Percentiles rank a stretch among this genome's conserved stretches.
phyloP scores from a whole-genome alignment of 1,140 invertebrate genomes.

The Diploscapter pachys region DNA sequence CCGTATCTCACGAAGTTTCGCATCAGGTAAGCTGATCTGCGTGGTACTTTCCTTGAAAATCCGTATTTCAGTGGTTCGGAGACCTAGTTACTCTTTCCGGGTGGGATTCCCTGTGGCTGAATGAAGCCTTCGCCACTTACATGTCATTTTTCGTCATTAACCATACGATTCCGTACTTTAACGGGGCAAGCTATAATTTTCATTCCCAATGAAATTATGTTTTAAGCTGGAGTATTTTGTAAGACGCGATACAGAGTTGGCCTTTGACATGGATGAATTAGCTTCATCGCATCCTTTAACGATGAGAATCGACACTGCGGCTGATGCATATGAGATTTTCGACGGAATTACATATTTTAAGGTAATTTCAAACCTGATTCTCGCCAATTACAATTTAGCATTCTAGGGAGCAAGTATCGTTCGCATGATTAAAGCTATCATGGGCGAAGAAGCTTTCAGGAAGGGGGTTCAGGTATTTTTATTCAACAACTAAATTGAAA shows the following conservation, averaged over 20 bases:
- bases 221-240: no score
- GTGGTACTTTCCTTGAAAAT: not conserved
- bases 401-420: constrained; percentile 28
- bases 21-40: constrained; percentile 3
- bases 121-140: no score
- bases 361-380: no score
- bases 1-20: not conserved
- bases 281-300: constrained; percentile 25
- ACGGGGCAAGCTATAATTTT: no score
- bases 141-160: no score
- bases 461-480: constrained; percentile 31
- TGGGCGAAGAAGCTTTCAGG: constrained; percentile 31
- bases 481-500: not conserved
- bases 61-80: constrained; percentile 9
- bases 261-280: constrained; percentile 12
- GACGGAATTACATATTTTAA: constrained; percentile 6
- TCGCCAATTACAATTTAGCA: not conserved
- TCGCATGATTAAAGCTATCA: constrained; percentile 32
- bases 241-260: not conserved
- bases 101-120: no score
- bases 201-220: no score
- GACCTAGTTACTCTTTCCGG: not conserved
- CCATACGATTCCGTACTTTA: no score
- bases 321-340: not conserved
- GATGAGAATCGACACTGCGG: not conserved